These are phyloP conservation scores for Dolomedes plantarius DNA, from an alignment of 2,888 invertebrate species.

Conservation along the genomic window DNA sequence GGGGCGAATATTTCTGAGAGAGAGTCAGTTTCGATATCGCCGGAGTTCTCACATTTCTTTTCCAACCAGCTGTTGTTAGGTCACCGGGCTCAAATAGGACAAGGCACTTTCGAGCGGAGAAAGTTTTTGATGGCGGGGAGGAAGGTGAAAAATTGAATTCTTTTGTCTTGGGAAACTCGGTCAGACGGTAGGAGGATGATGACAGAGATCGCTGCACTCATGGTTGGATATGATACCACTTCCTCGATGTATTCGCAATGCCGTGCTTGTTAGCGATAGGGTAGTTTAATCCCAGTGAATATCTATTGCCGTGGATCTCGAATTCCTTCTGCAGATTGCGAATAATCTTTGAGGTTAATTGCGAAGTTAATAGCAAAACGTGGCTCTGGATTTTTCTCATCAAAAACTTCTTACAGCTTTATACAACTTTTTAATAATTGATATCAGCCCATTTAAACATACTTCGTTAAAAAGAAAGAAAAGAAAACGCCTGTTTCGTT, in stretches of 20 bases:
- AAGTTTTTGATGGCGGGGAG: slow-evolving; percentile 23
- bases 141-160: slow-evolving; percentile 30
- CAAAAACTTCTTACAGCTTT: too few relatives aligned
- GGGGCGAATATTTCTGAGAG: not conserved
- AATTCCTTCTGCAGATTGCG: too few relatives aligned
- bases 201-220: slow-evolving; percentile 23
- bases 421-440: too few relatives aligned
- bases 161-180: slow-evolving; percentile 56
- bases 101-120: slow-evolving; percentile 44
- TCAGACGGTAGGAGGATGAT: slow-evolving; percentile 39
- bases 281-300: not conserved
- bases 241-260: not conserved
- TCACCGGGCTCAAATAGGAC: slow-evolving; percentile 37
- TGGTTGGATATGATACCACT: not conserved
- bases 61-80: slow-evolving; percentile 6
- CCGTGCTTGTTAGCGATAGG: not conserved
- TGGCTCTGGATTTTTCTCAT: too few relatives aligned
- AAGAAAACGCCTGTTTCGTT: too few relatives aligned
- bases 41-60: not conserved
- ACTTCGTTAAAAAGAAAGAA: too few relatives aligned
- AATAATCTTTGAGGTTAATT: too few relatives aligned
- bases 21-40: slow-evolving; percentile 8
- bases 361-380: too few relatives aligned
- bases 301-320: too few relatives aligned
- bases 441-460: too few relatives aligned